Conservation (phyloP, 2,888 invertebrate genomes). For the Drosophila phalerata region DNA sequence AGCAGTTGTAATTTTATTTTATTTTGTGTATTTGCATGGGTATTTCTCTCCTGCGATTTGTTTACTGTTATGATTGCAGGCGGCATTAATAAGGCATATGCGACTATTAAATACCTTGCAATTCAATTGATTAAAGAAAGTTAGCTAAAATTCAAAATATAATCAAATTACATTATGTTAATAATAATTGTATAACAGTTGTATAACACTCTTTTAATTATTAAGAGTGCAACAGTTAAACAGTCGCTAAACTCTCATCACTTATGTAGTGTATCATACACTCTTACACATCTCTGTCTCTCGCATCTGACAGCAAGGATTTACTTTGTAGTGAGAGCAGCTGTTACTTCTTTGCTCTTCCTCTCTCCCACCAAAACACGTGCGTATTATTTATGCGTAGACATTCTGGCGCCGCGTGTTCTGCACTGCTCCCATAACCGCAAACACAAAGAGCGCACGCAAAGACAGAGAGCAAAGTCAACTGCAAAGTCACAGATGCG, state of each 20-base stretch:
- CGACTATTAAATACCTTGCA: not conserved
- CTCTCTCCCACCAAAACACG: constrained; percentile 30
- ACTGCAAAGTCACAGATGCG: constrained; percentile 27
- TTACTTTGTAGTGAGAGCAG: constrained; percentile 43
- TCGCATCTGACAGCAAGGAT: constrained; percentile 35
- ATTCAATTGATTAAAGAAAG: not conserved
- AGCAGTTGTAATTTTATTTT: constrained; percentile 15
- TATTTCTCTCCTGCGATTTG: constrained; percentile 68
- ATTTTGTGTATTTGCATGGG: constrained; percentile 47
- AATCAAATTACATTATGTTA: not conserved
- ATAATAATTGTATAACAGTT: not conserved
- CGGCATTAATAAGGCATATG: not conserved
- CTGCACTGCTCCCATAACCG: constrained; percentile 6
- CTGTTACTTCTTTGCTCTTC: constrained; percentile 10
- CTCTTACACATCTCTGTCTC: not conserved
- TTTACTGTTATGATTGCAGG: constrained; percentile 65
- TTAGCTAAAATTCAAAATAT: not conserved
- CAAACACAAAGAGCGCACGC: constrained; percentile 44
- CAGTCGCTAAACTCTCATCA: too few relatives aligned
- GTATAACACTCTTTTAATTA: not conserved
- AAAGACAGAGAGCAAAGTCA: constrained; percentile 33
- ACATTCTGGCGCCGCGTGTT: constrained; percentile 73
- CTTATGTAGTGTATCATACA: not conserved
- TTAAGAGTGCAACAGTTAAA: not conserved
- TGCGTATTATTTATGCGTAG: constrained; percentile 81